Conservation (phyloP, 2,888 invertebrate species). For the Masnerella sp. region DNA sequence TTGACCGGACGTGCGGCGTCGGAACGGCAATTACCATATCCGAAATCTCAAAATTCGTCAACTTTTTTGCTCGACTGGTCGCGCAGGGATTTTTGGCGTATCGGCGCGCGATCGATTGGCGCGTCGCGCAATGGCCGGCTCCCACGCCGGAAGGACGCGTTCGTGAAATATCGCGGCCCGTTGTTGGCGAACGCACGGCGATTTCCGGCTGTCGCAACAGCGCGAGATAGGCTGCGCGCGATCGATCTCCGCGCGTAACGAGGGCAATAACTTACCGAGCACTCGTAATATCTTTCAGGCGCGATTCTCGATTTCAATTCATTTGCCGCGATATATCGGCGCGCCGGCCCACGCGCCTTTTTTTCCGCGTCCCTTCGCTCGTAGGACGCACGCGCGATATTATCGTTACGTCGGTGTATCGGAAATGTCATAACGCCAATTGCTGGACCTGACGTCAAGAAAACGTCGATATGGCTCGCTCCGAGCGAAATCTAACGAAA, state of each 20-base stretch:
- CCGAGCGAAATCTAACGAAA: neutral
- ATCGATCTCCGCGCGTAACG: conserved; percentile 56
- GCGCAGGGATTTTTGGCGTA: conserved; percentile 43
- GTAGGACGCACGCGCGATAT: conserved; percentile 5
- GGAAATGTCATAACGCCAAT: conserved; percentile 32
- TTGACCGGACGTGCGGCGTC: too few species aligned
- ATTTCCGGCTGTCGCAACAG: conserved; percentile 54
- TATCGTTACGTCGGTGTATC: conserved; percentile 25
- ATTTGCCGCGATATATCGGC: conserved; percentile 41
- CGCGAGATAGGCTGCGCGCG: conserved; percentile 50
- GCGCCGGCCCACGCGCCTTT: conserved; percentile 25
- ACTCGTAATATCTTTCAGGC: conserved; percentile 53
- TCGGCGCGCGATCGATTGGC: conserved; percentile 43
- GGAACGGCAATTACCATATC: too few species aligned
- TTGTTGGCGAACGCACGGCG: conserved; percentile 58
- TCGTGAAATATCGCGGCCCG: conserved; percentile 56
- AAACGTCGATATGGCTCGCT: conserved; percentile 16
- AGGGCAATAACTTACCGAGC: conserved; percentile 56
- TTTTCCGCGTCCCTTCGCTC: neutral
- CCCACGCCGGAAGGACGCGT: conserved; percentile 52
- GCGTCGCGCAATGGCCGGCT: conserved; percentile 42
- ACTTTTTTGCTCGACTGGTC: too few species aligned
- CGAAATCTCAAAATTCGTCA: too few species aligned
- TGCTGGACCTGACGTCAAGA: conserved; percentile 7
- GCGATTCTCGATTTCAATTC: conserved; percentile 53